These are phyloP conservation scores for Macaria liturata DNA, from an alignment of 2,888 invertebrate species.

Conservation along the genomic window DNA sequence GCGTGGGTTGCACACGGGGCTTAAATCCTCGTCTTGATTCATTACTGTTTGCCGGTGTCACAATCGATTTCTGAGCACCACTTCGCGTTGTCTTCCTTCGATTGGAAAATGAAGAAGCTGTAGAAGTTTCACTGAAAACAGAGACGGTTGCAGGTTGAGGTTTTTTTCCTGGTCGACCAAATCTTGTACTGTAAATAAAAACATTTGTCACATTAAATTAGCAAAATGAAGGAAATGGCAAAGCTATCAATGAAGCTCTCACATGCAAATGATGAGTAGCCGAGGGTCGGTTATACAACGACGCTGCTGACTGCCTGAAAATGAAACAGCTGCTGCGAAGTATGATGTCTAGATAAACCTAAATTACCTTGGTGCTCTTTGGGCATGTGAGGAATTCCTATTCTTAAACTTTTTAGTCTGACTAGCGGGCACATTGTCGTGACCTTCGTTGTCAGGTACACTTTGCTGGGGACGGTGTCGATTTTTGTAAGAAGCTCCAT, in stretches of 20 bases:
- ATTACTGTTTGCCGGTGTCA: constrained; percentile 67
- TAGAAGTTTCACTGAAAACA: constrained; percentile 85
- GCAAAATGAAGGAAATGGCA: constrained; percentile 20
- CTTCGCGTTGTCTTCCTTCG: constrained; percentile 79
- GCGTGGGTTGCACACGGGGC: constrained; percentile 84
- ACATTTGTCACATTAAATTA: constrained; percentile 39
- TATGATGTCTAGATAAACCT: constrained; percentile 18
- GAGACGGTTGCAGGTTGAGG: constrained; percentile 86
- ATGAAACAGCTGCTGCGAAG: constrained; percentile 27
- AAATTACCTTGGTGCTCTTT: constrained; percentile 70
- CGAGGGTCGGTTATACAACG: constrained; percentile 32
- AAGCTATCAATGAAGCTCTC: constrained; percentile 24
- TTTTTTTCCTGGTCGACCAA: constrained; percentile 74
- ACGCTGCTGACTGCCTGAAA: constrained; percentile 26
- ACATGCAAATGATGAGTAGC: constrained; percentile 27
- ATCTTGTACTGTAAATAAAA: constrained; percentile 76
- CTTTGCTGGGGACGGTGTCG: constrained; percentile 74
- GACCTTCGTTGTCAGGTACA: constrained; percentile 64
- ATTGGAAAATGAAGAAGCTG: constrained; percentile 75
- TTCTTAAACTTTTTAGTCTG: constrained; percentile 77
- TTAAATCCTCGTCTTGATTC: constrained; percentile 86
- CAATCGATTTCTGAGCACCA: constrained; percentile 68
- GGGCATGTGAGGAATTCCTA: constrained; percentile 62
- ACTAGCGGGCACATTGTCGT: constrained; percentile 56
- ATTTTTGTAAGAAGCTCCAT: constrained; percentile 83